phyloP scores from a whole-genome alignment of 2,888 invertebrate species.

The Hipparchia semele region DNA sequence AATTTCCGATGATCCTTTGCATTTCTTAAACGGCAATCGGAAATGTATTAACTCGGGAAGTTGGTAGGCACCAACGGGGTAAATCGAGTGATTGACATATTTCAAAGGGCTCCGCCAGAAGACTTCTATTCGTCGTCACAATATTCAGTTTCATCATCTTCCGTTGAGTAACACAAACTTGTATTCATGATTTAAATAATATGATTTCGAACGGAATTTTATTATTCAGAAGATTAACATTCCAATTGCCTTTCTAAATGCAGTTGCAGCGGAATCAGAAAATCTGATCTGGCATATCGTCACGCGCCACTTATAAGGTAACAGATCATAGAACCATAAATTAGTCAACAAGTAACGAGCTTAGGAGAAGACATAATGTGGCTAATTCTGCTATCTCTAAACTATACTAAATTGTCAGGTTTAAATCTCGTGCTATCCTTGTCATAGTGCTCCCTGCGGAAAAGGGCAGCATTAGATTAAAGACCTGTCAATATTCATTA shows the following conservation, averaged over 20 bases:
- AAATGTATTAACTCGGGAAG: too few species aligned
- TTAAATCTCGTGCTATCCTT: too few species aligned
- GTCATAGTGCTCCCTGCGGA: too few species aligned
- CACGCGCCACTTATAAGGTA: slow-evolving; percentile 31
- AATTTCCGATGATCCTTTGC: too few species aligned
- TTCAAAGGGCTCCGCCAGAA: neutral
- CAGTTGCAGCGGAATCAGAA: slow-evolving; percentile 11
- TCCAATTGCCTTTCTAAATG: slow-evolving; percentile 1
- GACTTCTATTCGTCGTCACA: neutral
- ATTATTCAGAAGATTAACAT: slow-evolving; percentile 1
- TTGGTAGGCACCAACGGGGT: too few species aligned
- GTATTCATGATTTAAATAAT: neutral
- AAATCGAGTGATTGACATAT: too few species aligned
- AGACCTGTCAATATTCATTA: too few species aligned
- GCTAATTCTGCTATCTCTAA: too few species aligned
- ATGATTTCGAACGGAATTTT: slow-evolving; percentile 8
- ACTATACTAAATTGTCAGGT: too few species aligned
- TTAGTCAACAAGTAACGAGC: neutral
- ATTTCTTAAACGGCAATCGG: too few species aligned
- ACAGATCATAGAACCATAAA: slow-evolving; percentile 38
- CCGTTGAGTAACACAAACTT: neutral
- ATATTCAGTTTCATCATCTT: neutral
- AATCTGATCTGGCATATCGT: slow-evolving; percentile 26
- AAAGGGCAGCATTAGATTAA: too few species aligned
- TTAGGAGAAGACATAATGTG: neutral